Evolutionary conservation across 2,113 vertebrate species (phyloP).

Genomic region (Mormyrus lacerda): DNA sequence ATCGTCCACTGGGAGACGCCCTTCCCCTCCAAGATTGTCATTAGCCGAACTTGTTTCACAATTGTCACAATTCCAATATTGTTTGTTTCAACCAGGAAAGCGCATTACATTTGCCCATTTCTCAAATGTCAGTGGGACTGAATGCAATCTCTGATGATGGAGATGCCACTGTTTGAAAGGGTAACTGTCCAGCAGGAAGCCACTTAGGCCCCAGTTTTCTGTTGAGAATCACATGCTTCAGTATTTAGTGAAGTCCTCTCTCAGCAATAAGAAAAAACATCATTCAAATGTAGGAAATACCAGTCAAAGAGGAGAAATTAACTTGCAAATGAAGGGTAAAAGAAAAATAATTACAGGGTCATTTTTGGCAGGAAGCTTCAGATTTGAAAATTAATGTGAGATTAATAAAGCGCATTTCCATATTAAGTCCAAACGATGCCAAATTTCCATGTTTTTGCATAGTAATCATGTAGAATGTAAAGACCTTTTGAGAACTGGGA

Average conservation of each 20-base stretch:
- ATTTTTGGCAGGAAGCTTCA: not conserved
- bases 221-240: not conserved
- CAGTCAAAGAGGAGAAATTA: not conserved
- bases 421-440: not conserved
- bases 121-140: conserved; percentile 2
- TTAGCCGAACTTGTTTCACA: not conserved
- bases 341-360: not conserved
- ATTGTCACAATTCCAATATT: not conserved
- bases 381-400: not conserved
- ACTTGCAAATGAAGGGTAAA: not conserved
- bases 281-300: not conserved
- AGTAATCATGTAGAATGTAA: conserved; percentile 12
- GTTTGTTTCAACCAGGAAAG: not conserved
- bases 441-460: conserved; percentile 2
- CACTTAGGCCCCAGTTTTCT: not conserved
- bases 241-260: not conserved
- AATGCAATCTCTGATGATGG: conserved; percentile 2
- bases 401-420: not conserved
- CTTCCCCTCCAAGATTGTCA: not conserved
- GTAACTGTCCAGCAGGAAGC: not conserved
- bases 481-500: conserved; percentile 9
- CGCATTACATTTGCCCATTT: conserved; percentile 14
- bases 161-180: not conserved
- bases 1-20: not conserved
- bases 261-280: not conserved